Conservation (phyloP, 53 echinoderm and acorn worm species). For the Temnopleurus reevesii region DNA sequence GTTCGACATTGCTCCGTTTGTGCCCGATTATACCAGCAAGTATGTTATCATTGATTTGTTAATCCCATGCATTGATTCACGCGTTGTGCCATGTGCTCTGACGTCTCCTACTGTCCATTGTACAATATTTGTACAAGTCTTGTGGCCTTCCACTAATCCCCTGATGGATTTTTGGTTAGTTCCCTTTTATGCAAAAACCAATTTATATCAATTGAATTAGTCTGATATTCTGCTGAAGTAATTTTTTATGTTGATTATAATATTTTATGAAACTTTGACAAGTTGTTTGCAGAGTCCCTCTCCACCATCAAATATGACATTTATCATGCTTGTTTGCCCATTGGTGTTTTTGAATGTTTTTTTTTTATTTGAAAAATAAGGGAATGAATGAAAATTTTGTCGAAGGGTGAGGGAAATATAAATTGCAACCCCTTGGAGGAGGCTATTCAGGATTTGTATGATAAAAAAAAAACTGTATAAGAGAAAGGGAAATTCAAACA, state of each 20-base stretch:
- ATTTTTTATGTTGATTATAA: not conserved
- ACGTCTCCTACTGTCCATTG: not conserved
- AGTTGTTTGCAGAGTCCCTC: too few species aligned
- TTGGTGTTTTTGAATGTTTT: too few species aligned
- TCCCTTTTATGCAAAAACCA: not conserved
- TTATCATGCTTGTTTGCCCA: not conserved
- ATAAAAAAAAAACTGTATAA: not conserved
- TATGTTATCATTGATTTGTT: not conserved
- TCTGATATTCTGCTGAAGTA: not conserved
- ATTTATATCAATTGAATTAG: not conserved
- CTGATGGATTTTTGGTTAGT: not conserved
- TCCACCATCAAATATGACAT: too few species aligned
- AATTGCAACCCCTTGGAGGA: not conserved
- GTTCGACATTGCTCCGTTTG: too few species aligned
- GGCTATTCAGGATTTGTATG: not conserved
- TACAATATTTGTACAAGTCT: not conserved
- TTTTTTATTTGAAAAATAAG: not conserved
- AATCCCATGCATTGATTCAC: not conserved
- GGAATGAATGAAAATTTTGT: not conserved
- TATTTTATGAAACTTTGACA: too few species aligned
- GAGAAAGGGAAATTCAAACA: not conserved
- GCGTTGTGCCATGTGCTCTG: not conserved
- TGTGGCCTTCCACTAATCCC: not conserved
- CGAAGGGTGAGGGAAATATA: not conserved
- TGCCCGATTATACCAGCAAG: too few species aligned